phyloP scores from a whole-genome alignment of 2,888 invertebrate genomes.

The Antheraea assamensis region DNA sequence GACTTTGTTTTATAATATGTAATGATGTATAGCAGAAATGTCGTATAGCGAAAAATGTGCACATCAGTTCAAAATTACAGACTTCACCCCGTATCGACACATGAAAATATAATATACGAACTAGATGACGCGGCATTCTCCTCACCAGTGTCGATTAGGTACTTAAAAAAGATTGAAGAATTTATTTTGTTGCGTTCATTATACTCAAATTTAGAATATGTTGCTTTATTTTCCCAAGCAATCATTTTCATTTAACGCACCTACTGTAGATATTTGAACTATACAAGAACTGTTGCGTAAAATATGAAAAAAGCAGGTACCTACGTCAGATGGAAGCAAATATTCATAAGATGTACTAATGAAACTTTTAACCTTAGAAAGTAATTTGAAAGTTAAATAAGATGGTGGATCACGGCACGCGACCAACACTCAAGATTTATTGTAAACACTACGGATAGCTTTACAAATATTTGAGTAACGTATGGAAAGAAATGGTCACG shows the following conservation, averaged over 20 bases:
- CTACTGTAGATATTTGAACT: not conserved
- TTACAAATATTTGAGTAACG: constrained; percentile 47
- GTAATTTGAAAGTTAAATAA: constrained; percentile 50
- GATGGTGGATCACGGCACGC: constrained; percentile 43
- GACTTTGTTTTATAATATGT: too few relatives aligned
- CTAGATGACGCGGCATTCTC: too few relatives aligned
- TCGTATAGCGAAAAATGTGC: too few relatives aligned
- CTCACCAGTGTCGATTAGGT: too few relatives aligned
- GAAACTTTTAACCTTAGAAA: constrained; percentile 32
- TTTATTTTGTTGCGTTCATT: not conserved
- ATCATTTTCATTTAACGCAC: not conserved
- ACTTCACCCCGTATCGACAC: too few relatives aligned
- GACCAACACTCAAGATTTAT: constrained; percentile 41
- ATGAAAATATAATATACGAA: too few relatives aligned
- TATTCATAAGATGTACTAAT: constrained; percentile 33
- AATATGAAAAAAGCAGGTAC: constrained; percentile 4
- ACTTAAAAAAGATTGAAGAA: not conserved
- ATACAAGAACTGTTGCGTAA: not conserved
- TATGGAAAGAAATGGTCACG: constrained; percentile 42
- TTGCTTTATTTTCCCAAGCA: too few relatives aligned
- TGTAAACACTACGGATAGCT: constrained; percentile 49
- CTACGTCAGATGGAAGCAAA: constrained; percentile 29
- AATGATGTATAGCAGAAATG: too few relatives aligned
- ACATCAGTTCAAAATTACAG: too few relatives aligned
- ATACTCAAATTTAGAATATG: too few relatives aligned